These are phyloP conservation scores for Bembecia ichneumoniformis DNA, from an alignment of 2,888 invertebrate species.

Conservation along the genomic window DNA sequence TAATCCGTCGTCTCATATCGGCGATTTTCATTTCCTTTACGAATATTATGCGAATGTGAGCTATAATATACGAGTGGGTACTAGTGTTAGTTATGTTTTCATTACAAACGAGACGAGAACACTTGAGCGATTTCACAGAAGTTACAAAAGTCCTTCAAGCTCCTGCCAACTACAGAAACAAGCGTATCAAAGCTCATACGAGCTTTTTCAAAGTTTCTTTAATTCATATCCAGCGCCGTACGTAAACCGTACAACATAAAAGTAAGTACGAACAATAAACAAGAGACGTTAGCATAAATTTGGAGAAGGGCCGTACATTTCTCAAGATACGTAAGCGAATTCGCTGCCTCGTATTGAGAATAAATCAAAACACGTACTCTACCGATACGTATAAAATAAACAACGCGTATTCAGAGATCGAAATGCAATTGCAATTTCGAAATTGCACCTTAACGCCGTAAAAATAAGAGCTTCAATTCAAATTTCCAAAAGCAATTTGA, in stretches of 20 bases:
- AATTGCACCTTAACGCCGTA: neutral
- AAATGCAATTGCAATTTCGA: neutral
- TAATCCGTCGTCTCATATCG: no score
- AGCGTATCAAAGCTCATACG: neutral
- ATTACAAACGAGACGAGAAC: neutral
- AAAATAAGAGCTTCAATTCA: neutral
- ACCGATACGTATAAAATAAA: neutral
- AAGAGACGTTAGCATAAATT: conserved; percentile 18
- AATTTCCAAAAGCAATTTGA: conserved; percentile 2
- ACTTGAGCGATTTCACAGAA: neutral
- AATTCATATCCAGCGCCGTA: conserved; percentile 18
- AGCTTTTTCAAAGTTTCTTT: conserved; percentile 18
- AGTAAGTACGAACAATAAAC: conserved; percentile 17
- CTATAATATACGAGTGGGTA: no score
- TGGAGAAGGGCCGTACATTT: conserved; percentile 12
- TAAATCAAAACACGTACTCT: conserved; percentile 12
- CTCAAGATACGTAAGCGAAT: conserved; percentile 10
- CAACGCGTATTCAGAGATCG: neutral
- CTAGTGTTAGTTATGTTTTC: neutral
- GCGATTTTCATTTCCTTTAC: no score
- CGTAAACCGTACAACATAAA: neutral
- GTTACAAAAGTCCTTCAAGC: neutral
- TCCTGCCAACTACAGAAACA: neutral
- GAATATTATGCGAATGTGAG: no score
- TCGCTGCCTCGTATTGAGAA: conserved; percentile 3